These are phyloP conservation scores for Hydrolagus affinis DNA, from an alignment of 2,113 vertebrate species.

Conservation along the genomic window DNA sequence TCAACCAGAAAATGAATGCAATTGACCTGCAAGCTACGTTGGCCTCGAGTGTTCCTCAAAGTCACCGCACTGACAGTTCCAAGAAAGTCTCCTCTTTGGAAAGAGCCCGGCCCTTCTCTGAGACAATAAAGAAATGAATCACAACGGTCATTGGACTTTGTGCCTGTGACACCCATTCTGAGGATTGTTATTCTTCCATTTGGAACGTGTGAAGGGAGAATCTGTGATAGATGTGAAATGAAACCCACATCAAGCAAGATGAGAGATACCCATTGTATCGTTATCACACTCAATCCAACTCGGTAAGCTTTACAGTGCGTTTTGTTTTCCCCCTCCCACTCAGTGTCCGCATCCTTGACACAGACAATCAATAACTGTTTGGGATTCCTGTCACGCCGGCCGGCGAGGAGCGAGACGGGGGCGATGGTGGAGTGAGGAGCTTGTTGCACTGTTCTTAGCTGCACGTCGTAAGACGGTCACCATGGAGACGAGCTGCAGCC, in stretches of 20 bases:
- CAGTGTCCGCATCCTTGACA: too few species aligned
- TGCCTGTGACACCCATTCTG: too few species aligned
- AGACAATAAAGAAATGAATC: too few species aligned
- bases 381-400: not conserved
- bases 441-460: not conserved
- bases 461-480: not conserved
- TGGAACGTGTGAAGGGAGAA: not conserved
- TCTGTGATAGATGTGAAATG: not conserved
- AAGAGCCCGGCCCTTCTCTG: too few species aligned
- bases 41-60: not conserved
- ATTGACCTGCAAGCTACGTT: not conserved
- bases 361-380: constrained; percentile 3
- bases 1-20: not conserved
- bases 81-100: not conserved
- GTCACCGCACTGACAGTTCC: not conserved
- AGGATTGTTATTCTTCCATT: too few species aligned
- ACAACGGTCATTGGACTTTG: too few species aligned
- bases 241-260: not conserved
- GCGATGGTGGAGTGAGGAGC: not conserved
- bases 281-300: not conserved
- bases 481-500: constrained; percentile 19
- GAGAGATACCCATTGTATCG: not conserved
- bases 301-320: too few species aligned
- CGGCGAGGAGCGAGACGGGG: not conserved
- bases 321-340: too few species aligned